Base-by-base conservation (phyloP, 2,888 invertebrate genomes). In the Tillus elongatus region DNA sequence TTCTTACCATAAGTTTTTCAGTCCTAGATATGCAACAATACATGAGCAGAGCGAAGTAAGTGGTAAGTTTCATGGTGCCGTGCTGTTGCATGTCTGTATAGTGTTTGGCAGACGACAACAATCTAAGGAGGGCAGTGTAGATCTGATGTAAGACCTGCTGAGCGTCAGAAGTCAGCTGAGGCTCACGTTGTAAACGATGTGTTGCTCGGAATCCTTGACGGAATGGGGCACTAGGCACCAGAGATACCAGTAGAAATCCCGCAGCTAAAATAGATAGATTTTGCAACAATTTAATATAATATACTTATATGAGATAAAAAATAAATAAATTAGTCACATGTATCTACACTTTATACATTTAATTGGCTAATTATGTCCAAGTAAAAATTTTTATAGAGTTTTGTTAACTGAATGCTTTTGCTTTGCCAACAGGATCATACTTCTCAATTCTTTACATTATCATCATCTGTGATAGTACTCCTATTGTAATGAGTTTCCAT, bases 191-290 rank as follows among this genome's bases (percentile, higher is more conserved):
- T 36, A 61, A 68, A 59, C 47, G 76, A 13, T 40, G 40, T 54
- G 46, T 79, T 59, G 54, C 77, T 69, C 89, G 72, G 67, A 87
- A 92, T 24, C 87, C 85, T 51, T 91, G 87, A 39, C 92, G 75
- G 70, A 93, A 93, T 58, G 87, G 85, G 44, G 83, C 81, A 56
- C 86, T 90, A 2, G 93, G 93, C 40, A 95, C 90, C 46, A 95
- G 68, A 4, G 91, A 87, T 13, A 93, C 89, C 44, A 95, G 70
- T 39, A 95, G 73, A 58, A 85, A 80, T 15, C 91, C 91, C 13
- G 93, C 92, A 37, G 90, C 92, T 67, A 70, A 60, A 64, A 64
- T 37, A 40, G 16, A 15, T 33, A 6, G 2, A 15, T 6, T 4
- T 8, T 31, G 6, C 13, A 6, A 29, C n/a, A n/a, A n/a, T n/a